phyloP scores from a whole-genome alignment of 1,140 invertebrate genomes.

The Drosophila varians region DNA sequence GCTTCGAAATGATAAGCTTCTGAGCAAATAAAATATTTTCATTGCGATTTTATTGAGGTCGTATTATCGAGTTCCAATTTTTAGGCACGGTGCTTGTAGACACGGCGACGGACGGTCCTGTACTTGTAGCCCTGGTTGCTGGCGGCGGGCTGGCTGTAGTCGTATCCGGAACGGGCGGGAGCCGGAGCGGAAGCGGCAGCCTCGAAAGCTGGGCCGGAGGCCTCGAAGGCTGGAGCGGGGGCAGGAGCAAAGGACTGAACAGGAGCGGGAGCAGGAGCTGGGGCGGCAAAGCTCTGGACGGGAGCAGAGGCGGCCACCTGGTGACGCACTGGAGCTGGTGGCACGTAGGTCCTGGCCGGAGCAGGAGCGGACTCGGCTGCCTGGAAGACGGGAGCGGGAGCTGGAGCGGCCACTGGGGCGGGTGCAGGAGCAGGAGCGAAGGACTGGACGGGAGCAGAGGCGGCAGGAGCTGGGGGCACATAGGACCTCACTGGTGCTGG shows the following conservation, averaged over 20 bases:
- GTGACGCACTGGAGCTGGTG: constrained; percentile 27
- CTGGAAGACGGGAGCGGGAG: constrained; percentile 24
- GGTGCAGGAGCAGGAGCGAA: constrained; percentile 44
- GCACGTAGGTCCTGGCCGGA: constrained; percentile 11
- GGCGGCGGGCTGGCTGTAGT: constrained; percentile 46
- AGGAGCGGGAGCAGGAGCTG: constrained; percentile 39
- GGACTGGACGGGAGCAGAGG: constrained; percentile 37
- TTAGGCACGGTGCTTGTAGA: constrained; percentile 66
- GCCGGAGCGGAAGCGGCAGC: constrained; percentile 56
- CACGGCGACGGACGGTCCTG: constrained; percentile 67
- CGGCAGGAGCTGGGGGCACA: constrained; percentile 38
- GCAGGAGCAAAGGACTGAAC: constrained; percentile 47
- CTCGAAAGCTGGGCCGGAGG: constrained; percentile 34
- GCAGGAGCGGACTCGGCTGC: constrained; percentile 30
- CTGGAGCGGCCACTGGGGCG: constrained; percentile 17
- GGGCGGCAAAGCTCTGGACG: constrained; percentile 18
- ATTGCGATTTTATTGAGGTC: constrained; percentile 28
- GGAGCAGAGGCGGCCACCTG: constrained; percentile 33
- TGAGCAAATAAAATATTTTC: constrained; percentile 2
- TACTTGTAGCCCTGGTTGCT: constrained; percentile 62
- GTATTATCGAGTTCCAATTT: background rate
- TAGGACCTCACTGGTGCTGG: constrained; percentile 36
- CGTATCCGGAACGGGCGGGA: constrained; percentile 45
- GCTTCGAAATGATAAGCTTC: background rate
- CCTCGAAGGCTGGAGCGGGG: constrained; percentile 47